Conservation (phyloP, 2,113 vertebrate genomes). For the Perca schrenkii region DNA sequence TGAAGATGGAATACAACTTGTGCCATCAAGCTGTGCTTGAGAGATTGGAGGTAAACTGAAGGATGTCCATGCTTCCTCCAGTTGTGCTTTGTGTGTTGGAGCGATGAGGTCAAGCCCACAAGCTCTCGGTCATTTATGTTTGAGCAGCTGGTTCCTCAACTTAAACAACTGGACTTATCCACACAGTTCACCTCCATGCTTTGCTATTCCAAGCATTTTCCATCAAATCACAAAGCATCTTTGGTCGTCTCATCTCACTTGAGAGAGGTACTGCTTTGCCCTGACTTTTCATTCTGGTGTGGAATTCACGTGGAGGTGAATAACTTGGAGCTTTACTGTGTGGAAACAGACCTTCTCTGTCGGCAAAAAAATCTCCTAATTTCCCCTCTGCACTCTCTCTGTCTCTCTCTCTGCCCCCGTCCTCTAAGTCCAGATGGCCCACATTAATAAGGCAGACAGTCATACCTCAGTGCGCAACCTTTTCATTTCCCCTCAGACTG, state of each 20-base stretch:
- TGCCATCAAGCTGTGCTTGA: background rate
- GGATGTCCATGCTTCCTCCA: background rate
- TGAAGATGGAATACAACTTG: background rate
- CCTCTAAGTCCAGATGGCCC: conserved; percentile 71
- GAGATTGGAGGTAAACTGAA: conserved; percentile 19
- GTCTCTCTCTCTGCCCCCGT: background rate
- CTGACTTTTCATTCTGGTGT: conserved; percentile 12
- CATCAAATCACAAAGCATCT: conserved; percentile 1
- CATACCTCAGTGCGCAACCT: conserved; percentile 69
- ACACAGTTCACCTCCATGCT: background rate
- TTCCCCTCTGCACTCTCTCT: conserved; percentile 38
- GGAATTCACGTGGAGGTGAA: conserved; percentile 54
- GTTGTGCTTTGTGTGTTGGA: background rate
- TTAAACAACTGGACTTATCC: background rate
- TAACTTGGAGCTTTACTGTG: conserved; percentile 22
- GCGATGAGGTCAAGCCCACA: conserved; percentile 29
- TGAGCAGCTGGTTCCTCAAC: conserved; percentile 9
- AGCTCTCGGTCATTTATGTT: conserved; percentile 2
- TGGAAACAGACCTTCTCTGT: conserved; percentile 42
- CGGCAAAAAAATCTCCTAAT: conserved; percentile 35
- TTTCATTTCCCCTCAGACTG: conserved; percentile 72
- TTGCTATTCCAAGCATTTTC: background rate
- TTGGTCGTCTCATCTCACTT: background rate
- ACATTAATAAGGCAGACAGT: conserved; percentile 76
- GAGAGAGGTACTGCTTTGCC: background rate